These are phyloP conservation scores for Heliothis virescens DNA, from an alignment of 1,140 invertebrate genomes.

Conservation along the genomic window DNA sequence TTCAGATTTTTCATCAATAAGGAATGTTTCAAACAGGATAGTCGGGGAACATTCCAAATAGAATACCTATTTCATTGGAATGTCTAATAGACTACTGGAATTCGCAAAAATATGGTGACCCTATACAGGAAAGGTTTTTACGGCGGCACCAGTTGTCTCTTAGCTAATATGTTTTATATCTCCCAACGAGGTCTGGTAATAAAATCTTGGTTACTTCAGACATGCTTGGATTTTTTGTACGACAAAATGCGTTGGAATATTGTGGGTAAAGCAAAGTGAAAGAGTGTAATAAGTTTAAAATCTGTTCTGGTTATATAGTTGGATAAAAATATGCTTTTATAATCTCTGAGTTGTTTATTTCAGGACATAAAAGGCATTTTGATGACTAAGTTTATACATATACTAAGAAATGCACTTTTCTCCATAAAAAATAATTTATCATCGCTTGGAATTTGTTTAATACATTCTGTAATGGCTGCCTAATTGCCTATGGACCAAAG, in stretches of 20 bases:
- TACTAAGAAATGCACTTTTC: too few species aligned
- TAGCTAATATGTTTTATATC: conserved; percentile 47
- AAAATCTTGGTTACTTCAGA: conserved; percentile 45
- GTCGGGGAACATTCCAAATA: background rate
- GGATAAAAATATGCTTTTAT: too few species aligned
- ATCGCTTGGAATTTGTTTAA: too few species aligned
- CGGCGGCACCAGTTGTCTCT: conserved; percentile 39
- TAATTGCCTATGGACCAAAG: too few species aligned
- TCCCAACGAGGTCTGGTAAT: conserved; percentile 20
- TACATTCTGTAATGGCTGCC: too few species aligned
- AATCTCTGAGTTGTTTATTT: too few species aligned
- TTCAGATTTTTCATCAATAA: background rate
- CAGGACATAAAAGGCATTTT: too few species aligned
- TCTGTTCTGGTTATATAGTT: too few species aligned
- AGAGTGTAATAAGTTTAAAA: background rate
- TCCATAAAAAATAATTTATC: too few species aligned
- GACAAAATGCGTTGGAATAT: conserved; percentile 7
- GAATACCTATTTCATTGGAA: conserved; percentile 2
- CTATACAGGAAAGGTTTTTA: conserved; percentile 39
- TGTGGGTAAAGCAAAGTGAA: background rate
- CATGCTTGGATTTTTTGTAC: conserved; percentile 31
- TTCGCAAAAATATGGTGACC: conserved; percentile 28
- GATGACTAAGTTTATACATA: too few species aligned
- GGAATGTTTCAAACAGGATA: background rate
- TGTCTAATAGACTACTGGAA: conserved; percentile 15